phyloP scores from a whole-genome alignment of 2,113 vertebrate species.

The Myrmecobius fasciatus region DNA sequence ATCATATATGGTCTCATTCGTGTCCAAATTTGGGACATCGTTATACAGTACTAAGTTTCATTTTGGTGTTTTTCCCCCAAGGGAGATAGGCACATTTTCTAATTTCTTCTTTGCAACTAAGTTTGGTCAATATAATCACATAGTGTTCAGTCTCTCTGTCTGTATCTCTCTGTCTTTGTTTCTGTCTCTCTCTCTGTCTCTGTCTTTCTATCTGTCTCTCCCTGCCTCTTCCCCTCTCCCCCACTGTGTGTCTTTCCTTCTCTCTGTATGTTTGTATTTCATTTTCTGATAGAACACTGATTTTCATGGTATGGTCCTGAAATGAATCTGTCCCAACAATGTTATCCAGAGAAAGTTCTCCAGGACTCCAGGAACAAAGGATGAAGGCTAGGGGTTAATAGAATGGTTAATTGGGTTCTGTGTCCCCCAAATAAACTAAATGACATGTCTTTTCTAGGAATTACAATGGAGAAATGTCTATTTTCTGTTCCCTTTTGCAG shows the following conservation, averaged over 20 bases:
- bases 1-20: neutral
- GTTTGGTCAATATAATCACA: neutral
- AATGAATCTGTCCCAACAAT: neutral
- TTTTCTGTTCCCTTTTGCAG: constrained; percentile 25
- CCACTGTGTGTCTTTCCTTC: no score
- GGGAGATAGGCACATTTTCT: neutral
- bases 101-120: neutral
- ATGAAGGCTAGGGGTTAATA: neutral
- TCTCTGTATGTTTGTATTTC: neutral
- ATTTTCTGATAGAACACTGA: neutral
- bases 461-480: neutral
- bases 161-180: no score
- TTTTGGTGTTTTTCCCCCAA: neutral
- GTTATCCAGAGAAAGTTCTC: neutral
- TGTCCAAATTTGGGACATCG: neutral
- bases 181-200: no score
- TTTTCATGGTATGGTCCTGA: neutral
- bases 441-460: neutral
- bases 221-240: no score
- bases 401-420: neutral
- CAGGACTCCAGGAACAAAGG: neutral
- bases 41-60: neutral
- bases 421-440: neutral
- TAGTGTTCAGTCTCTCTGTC: neutral
- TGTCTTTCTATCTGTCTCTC: no score